These are phyloP conservation scores for Sylvia atricapilla DNA, from an alignment of 2,113 vertebrate genomes.

Conservation along the genomic window DNA sequence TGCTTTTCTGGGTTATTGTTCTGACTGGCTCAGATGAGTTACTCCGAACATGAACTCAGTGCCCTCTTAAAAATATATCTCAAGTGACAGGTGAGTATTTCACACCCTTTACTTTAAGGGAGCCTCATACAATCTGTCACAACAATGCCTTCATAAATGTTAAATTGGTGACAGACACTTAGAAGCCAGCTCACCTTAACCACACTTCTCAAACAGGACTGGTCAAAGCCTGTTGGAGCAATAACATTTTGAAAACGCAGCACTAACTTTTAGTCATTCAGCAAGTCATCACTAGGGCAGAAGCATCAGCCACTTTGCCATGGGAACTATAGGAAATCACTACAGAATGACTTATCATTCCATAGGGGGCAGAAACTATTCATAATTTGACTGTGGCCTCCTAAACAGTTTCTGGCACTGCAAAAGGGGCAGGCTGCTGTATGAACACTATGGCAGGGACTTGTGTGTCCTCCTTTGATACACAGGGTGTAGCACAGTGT, in stretches of 20 bases:
- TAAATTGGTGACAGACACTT: background rate
- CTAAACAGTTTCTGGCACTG: background rate
- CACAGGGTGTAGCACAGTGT: background rate
- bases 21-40: background rate
- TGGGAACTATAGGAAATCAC: background rate
- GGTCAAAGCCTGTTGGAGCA: background rate
- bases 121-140: background rate
- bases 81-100: constrained; percentile 38
- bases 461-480: background rate
- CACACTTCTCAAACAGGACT: background rate
- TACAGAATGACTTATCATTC: background rate
- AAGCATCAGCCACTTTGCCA: background rate
- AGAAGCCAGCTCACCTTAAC: background rate
- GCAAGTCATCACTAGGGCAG: background rate
- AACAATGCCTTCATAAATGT: background rate
- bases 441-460: background rate
- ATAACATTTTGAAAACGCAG: background rate
- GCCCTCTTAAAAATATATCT: background rate
- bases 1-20: background rate
- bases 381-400: background rate
- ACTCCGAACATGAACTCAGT: background rate
- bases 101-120: background rate
- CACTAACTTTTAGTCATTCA: background rate
- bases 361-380: background rate
- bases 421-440: background rate